These are phyloP conservation scores for Perithous albicinctus DNA, from an alignment of 2,888 invertebrate species.

Conservation along the genomic window DNA sequence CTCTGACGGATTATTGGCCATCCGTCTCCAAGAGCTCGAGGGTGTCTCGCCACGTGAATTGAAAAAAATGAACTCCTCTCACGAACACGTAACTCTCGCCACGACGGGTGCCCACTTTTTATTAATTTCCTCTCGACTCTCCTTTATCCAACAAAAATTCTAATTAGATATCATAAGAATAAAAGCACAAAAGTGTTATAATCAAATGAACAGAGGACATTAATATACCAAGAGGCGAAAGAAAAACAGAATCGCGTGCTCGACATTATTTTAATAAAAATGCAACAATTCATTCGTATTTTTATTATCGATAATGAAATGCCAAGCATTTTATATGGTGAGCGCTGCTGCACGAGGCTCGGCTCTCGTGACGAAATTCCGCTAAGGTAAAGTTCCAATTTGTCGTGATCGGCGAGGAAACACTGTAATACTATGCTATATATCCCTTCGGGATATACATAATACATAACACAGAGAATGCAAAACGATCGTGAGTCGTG, in stretches of 20 bases:
- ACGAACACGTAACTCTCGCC: constrained; percentile 42
- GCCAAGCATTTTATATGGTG: neutral
- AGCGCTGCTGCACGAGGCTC: neutral
- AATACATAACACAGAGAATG: constrained; percentile 23
- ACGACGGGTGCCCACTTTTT: constrained; percentile 42
- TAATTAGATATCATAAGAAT: constrained; percentile 50
- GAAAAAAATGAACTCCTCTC: constrained; percentile 53
- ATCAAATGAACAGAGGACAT: constrained; percentile 15
- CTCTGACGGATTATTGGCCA: constrained; percentile 70
- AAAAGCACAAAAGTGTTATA: constrained; percentile 24
- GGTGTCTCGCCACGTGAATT: constrained; percentile 43
- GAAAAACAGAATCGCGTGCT: neutral
- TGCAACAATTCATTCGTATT: constrained; percentile 25
- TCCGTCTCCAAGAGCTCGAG: constrained; percentile 54
- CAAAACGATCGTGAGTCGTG: constrained; percentile 40
- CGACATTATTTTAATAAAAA: constrained; percentile 17
- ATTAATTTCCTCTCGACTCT: constrained; percentile 44
- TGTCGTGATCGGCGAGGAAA: constrained; percentile 60
- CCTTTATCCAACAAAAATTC: constrained; percentile 28
- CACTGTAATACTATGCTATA: neutral
- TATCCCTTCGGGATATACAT: constrained; percentile 35
- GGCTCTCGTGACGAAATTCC: constrained; percentile 58
- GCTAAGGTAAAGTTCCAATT: constrained; percentile 61
- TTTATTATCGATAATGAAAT: constrained; percentile 3
- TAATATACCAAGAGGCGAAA: neutral